Evolutionary conservation across 2,113 vertebrate species (phyloP).

Genomic region (Pseudonaja textilis): DNA sequence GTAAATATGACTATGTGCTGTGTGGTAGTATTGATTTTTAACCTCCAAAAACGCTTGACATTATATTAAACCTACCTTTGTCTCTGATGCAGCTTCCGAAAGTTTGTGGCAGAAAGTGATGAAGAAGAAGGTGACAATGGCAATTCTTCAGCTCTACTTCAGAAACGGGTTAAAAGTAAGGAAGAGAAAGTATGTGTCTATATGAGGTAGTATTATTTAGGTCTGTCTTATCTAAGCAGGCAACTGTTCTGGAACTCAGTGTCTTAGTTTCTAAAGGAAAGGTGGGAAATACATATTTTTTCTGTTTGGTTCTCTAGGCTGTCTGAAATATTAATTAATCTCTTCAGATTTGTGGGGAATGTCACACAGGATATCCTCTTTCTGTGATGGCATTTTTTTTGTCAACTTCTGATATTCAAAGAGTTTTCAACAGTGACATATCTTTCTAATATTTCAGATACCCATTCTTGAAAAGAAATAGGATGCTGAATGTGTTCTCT

Average conservation of each 20-base stretch:
- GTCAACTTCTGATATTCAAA: background rate
- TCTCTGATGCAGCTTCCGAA: conserved; percentile 71
- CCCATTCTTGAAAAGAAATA: background rate
- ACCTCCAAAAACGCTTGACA: background rate
- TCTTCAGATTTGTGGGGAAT: background rate
- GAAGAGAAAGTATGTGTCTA: conserved; percentile 78
- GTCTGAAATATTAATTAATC: too few relatives aligned
- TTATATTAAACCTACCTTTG: background rate
- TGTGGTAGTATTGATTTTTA: background rate
- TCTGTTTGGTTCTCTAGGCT: background rate
- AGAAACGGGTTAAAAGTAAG: conserved; percentile 71
- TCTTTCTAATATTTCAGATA: background rate
- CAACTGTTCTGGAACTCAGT: background rate
- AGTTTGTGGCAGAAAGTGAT: conserved; percentile 80
- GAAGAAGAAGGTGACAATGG: conserved; percentile 55
- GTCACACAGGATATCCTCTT: background rate
- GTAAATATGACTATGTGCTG: too few relatives aligned
- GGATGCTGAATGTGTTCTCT: background rate
- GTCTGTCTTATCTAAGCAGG: background rate
- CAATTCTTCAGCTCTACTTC: conserved; percentile 66
- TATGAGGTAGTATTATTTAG: background rate
- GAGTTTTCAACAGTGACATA: background rate
- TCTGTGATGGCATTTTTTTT: background rate
- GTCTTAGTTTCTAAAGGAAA: background rate
- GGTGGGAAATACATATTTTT: background rate